These are phyloP conservation scores for Hemichromis elongatus DNA, from an alignment of 2,113 vertebrate species.

Conservation along the genomic window DNA sequence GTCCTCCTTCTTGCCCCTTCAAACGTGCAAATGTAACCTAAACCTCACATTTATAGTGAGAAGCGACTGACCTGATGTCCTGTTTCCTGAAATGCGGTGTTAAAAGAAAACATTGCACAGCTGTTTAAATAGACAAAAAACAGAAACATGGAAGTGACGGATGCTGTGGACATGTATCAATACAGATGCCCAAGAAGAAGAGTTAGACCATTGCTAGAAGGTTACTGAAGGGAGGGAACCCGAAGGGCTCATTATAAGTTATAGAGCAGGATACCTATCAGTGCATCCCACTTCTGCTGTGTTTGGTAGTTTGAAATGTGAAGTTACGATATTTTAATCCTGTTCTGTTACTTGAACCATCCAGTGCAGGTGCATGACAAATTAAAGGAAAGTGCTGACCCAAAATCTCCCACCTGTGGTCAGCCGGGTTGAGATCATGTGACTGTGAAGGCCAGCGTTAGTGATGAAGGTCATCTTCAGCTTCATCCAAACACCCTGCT, in stretches of 20 bases:
- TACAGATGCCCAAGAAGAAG: not conserved
- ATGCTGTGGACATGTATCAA: not conserved
- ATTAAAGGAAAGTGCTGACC: not conserved
- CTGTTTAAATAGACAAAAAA: not conserved
- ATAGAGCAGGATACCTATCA: not conserved
- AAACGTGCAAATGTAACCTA: not conserved
- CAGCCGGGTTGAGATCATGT: not conserved
- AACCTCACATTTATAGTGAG: not conserved
- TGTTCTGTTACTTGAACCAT: constrained; percentile 53
- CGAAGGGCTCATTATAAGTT: not conserved
- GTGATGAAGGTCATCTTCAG: rapidly evolving
- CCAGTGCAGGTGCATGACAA: not conserved
- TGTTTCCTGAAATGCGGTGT: rapidly evolving
- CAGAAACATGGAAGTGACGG: too few relatives aligned
- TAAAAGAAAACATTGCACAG: not conserved
- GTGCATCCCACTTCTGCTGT: not conserved
- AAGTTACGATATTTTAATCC: not conserved
- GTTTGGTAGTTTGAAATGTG: constrained; percentile 2
- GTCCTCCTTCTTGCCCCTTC: rapidly evolving
- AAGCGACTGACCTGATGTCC: rapidly evolving
- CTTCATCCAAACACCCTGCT: not conserved
- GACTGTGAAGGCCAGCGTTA: not conserved
- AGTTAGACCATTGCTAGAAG: not conserved
- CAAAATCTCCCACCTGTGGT: not conserved
- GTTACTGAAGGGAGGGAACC: not conserved